Evolutionary conservation across 2,888 invertebrate species (phyloP), one percentile per base, ranked within the genome.

Genomic region (Ormia ochracea): DNA sequence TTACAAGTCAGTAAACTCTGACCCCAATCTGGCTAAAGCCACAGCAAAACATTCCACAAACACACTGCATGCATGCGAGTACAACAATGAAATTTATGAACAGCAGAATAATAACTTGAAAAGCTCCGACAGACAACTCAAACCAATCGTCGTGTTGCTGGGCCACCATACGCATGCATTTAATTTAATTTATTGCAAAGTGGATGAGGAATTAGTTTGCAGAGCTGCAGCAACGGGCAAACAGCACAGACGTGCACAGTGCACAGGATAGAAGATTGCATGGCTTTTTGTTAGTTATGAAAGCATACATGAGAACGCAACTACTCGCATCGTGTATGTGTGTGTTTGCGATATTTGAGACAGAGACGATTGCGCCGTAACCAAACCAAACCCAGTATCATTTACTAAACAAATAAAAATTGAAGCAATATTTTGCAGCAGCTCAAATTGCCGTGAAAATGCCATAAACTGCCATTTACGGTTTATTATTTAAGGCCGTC

Each of bases 391-490:
- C 31, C 59, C 38, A 63, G 17, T 17, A 9, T 21, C 28, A 50
- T 31, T 21, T n/a, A 70, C 21, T 19, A n/a, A 59, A 54, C 65
- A 56, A 50, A 45, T 26, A 61, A 54, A 41, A 41, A 23, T 48
- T 48, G 48, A 48, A 43, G 59, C 58, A 72, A 50, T 38, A 19
- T n/a, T 7, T 33, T 65, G 52, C 36, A 17, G 26, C 28, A 28
- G 58, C 50, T 36, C 33, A 36, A 68, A 43, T 33, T 59, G 23
- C 68, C 19, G 23, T 56, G 50, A 38, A 80, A 70, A 52, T 33
- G 19, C 12, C 79, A 83, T 76, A 82, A 83, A 81, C 74, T 75
- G 56, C 63, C 73, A 81, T 77, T 83, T 77, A 81, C 81, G 79
- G 54, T 81, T 81, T 73, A 76, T 82, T 82, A 63, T 52, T 76